These are phyloP conservation scores for Eriocheir sinensis DNA, from an alignment of 1,140 invertebrate genomes.

Conservation along the genomic window DNA sequence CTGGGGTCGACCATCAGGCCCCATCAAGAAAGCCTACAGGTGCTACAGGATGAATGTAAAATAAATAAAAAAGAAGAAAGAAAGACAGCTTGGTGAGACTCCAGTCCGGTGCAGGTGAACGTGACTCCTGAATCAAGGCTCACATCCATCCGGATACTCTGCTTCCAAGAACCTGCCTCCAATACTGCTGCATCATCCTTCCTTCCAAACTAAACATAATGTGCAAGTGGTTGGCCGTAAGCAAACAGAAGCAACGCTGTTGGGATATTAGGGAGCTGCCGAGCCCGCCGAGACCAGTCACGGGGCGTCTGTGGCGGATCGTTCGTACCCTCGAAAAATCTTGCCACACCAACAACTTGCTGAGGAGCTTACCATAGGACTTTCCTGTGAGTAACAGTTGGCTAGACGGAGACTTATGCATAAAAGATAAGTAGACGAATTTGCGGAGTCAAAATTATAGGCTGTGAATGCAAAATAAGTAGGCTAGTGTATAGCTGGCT, in stretches of 20 bases:
- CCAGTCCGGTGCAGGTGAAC: not conserved
- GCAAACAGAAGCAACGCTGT: constrained; percentile 11
- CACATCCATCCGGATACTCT: not conserved
- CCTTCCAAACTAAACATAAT: not conserved
- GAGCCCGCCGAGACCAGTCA: not conserved
- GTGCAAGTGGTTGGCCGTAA: not conserved
- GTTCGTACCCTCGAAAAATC: not conserved
- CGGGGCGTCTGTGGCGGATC: not conserved
- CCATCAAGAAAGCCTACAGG: too few relatives aligned
- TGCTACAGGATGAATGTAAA: too few relatives aligned
- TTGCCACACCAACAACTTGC: not conserved
- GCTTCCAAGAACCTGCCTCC: not conserved
- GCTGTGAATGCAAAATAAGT: not conserved
- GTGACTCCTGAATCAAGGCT: not conserved
- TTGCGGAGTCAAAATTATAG: not conserved
- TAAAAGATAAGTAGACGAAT: not conserved
- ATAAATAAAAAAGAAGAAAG: too few relatives aligned
- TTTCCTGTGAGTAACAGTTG: not conserved
- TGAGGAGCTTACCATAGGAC: not conserved
- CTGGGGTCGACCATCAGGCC: too few relatives aligned
- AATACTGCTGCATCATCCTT: not conserved
- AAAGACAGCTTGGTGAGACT: not conserved
- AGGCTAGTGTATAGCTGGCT: not conserved
- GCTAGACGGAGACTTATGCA: not conserved
- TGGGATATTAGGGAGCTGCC: not conserved